Evolutionary conservation across 2,888 invertebrate species (phyloP), one percentile per base, ranked within the genome.

Genomic region (Chirona hameri): DNA sequence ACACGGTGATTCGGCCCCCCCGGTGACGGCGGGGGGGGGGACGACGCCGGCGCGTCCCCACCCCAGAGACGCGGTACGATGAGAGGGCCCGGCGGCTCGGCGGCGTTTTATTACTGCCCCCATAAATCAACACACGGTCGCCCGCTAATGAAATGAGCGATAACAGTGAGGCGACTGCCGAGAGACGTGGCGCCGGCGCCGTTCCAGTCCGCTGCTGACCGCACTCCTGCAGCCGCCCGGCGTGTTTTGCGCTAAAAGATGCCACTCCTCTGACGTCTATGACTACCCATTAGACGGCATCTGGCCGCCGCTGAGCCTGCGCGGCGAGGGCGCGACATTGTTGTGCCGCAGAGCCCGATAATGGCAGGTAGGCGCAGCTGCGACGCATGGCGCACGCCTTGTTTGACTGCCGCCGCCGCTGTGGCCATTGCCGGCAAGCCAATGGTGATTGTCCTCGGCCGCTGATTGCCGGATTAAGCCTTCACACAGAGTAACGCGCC

Each of bases 141-240:
- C 27, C 29, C 12, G 29, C 72, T 72, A 72, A 72, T 72, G 72
- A 72, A 72, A 72, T 72, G 72, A 72, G 72, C 27, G 72, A 72
- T 72, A 72, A 29, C 72, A 14, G 9, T 65, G 31, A 29, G 31
- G 24, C n/a, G 65, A 27, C n/a, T 27, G n/a, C 27, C n/a, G 12
- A 10, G 65, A 29, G 31, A 27, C 27, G 69, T 29, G 60, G n/a
- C 27, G 31, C 29, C 18, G 31, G 31, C 31, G 31, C 72, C 31
- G 31, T 27, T 2, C n/a, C 60, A 5, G 24, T 60, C 60, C 60
- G 60, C 60, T n/a, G 60, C 24, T n/a, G 24, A n/a, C n/a, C n/a
- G 60, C 18, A n/a, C 60, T 7, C 60, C 60, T n/a, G 60, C 24
- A 9, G 60, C 72, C 15, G 72, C 72, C 12, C 72, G 0, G 31